phyloP scores from a whole-genome alignment of 2,888 invertebrate genomes.

The Cabera pusaria region DNA sequence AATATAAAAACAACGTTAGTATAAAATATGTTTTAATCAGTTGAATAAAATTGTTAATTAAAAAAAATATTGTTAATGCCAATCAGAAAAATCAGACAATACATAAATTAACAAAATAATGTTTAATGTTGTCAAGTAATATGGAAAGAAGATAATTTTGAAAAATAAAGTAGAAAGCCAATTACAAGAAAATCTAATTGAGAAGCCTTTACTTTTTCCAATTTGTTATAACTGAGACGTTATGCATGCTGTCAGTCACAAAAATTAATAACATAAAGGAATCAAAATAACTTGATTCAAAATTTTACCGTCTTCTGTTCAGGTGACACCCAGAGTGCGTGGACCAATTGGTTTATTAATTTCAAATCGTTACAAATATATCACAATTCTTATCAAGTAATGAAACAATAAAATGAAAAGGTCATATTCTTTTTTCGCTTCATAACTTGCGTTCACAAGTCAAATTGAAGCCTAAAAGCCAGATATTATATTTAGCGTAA shows the following conservation, averaged over 20 bases:
- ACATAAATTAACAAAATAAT: too few species aligned
- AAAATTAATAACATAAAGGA: slow-evolving; percentile 63
- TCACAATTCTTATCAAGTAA: slow-evolving; percentile 21
- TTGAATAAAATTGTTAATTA: too few species aligned
- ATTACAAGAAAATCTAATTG: slow-evolving; percentile 66
- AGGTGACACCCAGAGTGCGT: slow-evolving; percentile 76
- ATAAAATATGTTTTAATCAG: too few species aligned
- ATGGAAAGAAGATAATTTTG: slow-evolving; percentile 56
- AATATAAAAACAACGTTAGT: too few species aligned
- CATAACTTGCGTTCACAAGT: slow-evolving; percentile 5
- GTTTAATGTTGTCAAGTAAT: slow-evolving; percentile 46
- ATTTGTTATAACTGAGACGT: slow-evolving; percentile 52
- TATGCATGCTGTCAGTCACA: slow-evolving; percentile 81
- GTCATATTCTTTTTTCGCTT: slow-evolving; percentile 39
- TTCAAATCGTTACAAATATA: slow-evolving; percentile 36
- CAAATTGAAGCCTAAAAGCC: background rate
- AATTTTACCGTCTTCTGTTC: slow-evolving; percentile 80
- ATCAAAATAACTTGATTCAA: slow-evolving; percentile 59
- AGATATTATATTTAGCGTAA: slow-evolving; percentile 1
- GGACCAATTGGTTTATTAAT: slow-evolving; percentile 69
- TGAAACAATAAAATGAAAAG: slow-evolving; percentile 18
- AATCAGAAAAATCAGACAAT: too few species aligned
- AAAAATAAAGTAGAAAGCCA: slow-evolving; percentile 68
- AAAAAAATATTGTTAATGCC: too few species aligned
- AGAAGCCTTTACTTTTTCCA: slow-evolving; percentile 60